Percentiles rank a stretch among this genome's conserved stretches.
Evolutionary conservation across 92 coral and sea anemone species (phyloP).

Genomic region (Palythoa heliodiscus): DNA sequence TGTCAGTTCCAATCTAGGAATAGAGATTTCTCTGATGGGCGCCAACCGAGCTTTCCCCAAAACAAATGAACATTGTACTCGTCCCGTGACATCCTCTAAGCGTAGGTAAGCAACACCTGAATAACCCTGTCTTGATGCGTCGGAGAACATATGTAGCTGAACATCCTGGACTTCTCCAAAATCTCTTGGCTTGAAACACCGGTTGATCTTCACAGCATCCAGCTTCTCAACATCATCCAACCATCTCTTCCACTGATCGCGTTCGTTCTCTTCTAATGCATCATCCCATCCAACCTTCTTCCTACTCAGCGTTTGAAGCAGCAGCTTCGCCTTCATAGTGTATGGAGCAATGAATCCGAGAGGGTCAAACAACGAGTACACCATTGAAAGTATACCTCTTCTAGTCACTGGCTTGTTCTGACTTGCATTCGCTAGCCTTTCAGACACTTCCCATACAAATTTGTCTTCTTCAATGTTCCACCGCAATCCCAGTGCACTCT

Average conservation of each 20-base stretch:
- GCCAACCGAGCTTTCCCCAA: not conserved
- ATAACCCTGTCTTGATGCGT: too few relatives aligned
- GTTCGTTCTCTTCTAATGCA: not conserved
- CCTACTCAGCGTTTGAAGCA: not conserved
- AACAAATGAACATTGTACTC: not conserved
- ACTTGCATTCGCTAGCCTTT: too few relatives aligned
- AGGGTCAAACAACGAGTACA: not conserved
- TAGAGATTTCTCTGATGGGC: not conserved
- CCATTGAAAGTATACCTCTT: not conserved
- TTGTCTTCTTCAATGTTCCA: not conserved
- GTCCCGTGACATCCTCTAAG: not conserved
- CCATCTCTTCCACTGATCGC: not conserved
- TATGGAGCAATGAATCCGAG: not conserved
- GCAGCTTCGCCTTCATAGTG: not conserved
- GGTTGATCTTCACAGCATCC: not conserved
- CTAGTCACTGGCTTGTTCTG: not conserved
- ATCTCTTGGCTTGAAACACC: not conserved
- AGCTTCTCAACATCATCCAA: not conserved
- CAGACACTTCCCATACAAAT: too few relatives aligned
- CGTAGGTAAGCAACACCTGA: not conserved
- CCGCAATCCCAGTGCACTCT: too few relatives aligned
- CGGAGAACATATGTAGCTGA: not conserved
- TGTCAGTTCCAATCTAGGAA: not conserved
- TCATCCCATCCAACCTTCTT: not conserved
- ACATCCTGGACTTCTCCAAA: not conserved